phyloP scores from a whole-genome alignment of 2,797 vertebrate genomes.

The Falco cherrug region DNA sequence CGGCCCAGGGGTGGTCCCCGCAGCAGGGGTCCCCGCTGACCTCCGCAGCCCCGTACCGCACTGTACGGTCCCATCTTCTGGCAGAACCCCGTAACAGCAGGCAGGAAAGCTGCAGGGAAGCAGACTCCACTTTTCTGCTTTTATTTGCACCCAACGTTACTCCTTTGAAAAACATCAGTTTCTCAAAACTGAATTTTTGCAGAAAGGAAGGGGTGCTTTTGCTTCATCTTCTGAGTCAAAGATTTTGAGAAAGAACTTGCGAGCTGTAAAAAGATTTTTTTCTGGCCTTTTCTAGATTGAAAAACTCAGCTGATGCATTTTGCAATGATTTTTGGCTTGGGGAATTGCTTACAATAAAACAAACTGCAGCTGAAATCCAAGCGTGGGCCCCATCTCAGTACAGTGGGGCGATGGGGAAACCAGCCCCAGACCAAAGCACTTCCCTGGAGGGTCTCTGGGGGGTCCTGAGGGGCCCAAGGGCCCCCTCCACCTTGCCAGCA shows the following conservation, averaged over 20 bases:
- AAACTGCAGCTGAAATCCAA: background rate
- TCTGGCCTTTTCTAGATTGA: background rate
- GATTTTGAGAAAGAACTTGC: background rate
- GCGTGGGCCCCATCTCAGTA: accelerated
- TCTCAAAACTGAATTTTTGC: background rate
- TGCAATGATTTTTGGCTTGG: background rate
- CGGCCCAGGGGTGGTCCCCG: too few species aligned
- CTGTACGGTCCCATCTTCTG: background rate
- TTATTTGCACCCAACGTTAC: accelerated
- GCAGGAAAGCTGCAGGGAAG: accelerated
- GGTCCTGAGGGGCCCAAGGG: background rate
- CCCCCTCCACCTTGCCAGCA: accelerated
- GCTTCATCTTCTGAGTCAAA: background rate
- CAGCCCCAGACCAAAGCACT: accelerated
- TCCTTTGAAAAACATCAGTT: accelerated
- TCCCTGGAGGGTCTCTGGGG: background rate
- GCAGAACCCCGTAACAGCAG: background rate
- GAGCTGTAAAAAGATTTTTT: background rate
- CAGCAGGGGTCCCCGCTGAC: background rate
- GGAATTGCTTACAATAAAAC: background rate
- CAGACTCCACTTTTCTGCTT: accelerated
- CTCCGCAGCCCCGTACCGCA: background rate
- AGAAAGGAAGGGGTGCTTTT: too few species aligned
- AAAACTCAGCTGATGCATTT: background rate
- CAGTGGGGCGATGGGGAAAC: accelerated